Evolutionary conservation across 1,140 invertebrate species (phyloP).

Genomic region (Homarus americanus): DNA sequence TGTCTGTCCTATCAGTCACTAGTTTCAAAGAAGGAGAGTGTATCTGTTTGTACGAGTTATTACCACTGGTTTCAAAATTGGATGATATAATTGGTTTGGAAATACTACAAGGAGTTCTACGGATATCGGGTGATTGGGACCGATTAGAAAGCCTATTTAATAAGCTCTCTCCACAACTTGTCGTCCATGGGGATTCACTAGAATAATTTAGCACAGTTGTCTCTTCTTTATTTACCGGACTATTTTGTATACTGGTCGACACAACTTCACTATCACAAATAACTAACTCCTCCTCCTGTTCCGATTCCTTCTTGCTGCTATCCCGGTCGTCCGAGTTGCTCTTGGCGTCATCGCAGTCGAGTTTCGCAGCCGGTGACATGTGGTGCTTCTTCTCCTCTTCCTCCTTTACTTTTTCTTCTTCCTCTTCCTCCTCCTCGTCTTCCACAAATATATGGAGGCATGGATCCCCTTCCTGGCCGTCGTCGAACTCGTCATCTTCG

Average conservation of each 20-base stretch:
- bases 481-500: conserved; percentile 42
- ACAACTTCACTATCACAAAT: conserved; percentile 60
- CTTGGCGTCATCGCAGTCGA: neutral
- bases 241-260: conserved; percentile 23
- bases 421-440: conserved; percentile 63
- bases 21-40: conserved; percentile 48
- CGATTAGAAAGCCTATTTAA: conserved; percentile 21
- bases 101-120: conserved; percentile 8
- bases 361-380: neutral
- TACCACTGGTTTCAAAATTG: neutral
- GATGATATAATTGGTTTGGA: conserved; percentile 28
- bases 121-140: conserved; percentile 33
- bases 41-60: conserved; percentile 23
- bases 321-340: conserved; percentile 29
- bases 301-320: conserved; percentile 33
- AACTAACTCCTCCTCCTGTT: conserved; percentile 55
- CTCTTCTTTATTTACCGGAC: conserved; percentile 30
- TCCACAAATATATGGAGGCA: conserved; percentile 50
- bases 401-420: conserved; percentile 8
- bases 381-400: neutral
- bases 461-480: conserved; percentile 54
- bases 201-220: neutral
- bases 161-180: conserved; percentile 28
- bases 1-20: conserved; percentile 51
- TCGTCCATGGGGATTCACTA: conserved; percentile 8